Percentiles rank a stretch among this genome's conserved stretches.
Conservation (phyloP, 92 coral and sea anemone genomes). For the Epizoanthus fatuus region DNA sequence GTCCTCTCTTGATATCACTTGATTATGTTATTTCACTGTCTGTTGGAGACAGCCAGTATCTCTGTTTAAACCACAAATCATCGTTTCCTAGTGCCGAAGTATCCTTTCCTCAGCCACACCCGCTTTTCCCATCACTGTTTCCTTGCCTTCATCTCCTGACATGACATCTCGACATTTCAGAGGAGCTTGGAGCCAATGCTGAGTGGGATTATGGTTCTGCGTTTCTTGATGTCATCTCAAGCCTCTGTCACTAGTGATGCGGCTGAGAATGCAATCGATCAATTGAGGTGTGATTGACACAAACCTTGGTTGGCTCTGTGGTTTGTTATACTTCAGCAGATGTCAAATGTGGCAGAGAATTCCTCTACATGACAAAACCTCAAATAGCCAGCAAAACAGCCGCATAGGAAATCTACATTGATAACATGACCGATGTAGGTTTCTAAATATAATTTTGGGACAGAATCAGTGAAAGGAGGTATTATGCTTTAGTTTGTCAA, state of each 20-base stretch:
- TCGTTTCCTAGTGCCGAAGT: slow-evolving; percentile 11
- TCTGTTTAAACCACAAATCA: slow-evolving; percentile 14
- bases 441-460: background rate
- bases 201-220: background rate
- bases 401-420: slow-evolving; percentile 29
- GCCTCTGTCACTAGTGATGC: no score
- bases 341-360: slow-evolving; percentile 20
- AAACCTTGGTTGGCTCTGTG: slow-evolving; percentile 9
- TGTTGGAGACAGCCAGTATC: background rate
- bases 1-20: no score
- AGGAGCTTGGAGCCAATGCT: background rate
- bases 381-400: slow-evolving; percentile 25
- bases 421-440: background rate
- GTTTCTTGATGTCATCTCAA: no score
- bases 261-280: background rate
- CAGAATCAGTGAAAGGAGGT: slow-evolving; percentile 7
- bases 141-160: background rate
- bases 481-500: slow-evolving; percentile 3
- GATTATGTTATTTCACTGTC: no score
- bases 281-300: slow-evolving; percentile 27
- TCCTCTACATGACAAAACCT: slow-evolving; percentile 16
- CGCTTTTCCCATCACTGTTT: background rate
- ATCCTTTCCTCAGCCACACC: slow-evolving; percentile 26
- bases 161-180: background rate
- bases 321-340: slow-evolving; percentile 24